A percentile compares a stretch with the other conserved stretches of the same genome.
Conservation (phyloP, 2,113 vertebrate species). For the Potamarius usumacintae region DNA sequence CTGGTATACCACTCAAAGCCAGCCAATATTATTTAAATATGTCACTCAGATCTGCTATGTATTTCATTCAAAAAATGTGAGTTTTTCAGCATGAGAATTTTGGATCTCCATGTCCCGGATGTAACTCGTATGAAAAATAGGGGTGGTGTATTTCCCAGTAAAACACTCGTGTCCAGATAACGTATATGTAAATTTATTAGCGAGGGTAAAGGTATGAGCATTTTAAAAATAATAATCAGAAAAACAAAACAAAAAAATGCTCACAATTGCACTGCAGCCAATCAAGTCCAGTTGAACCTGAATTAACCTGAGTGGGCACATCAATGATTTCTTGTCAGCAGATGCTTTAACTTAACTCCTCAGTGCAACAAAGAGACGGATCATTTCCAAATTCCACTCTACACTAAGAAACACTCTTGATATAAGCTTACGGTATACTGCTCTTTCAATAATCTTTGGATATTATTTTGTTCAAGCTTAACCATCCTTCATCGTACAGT, state of each 20-base stretch:
- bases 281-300: background rate
- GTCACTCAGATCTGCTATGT: too few relatives aligned
- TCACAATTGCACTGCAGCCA: conserved; percentile 17
- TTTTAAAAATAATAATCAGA: background rate
- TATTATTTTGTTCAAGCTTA: background rate
- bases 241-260: conserved; percentile 7
- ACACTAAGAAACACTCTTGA: background rate
- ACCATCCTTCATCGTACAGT: background rate
- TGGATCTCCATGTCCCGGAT: too few relatives aligned
- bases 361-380: background rate
- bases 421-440: background rate
- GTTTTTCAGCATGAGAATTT: too few relatives aligned
- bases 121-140: too few relatives aligned
- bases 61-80: too few relatives aligned
- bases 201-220: background rate
- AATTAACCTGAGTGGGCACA: conserved; percentile 21
- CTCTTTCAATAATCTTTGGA: background rate
- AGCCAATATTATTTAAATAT: too few relatives aligned
- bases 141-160: too few relatives aligned
- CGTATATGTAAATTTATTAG: background rate
- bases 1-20: too few relatives aligned
- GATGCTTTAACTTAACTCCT: background rate
- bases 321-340: conserved; percentile 28
- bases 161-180: too few relatives aligned
- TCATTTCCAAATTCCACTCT: background rate